A percentile compares a stretch with the other conserved stretches of the same genome.
These are phyloP conservation scores for Proterorhinus semilunaris DNA, from an alignment of 2,113 vertebrate genomes.

Conservation along the genomic window DNA sequence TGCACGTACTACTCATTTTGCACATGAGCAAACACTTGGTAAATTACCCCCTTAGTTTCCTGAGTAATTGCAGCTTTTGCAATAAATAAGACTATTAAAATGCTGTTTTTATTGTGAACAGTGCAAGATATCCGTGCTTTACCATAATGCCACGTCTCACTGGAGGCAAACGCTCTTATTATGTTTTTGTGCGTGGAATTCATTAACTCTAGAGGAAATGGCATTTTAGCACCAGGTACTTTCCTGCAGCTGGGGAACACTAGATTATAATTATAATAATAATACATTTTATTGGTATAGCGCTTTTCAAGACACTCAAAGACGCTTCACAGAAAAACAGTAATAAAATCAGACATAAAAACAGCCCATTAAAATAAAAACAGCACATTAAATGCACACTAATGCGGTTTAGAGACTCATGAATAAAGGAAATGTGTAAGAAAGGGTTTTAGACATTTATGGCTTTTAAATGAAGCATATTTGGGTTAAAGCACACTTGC, in stretches of 20 bases:
- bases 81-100: too few species aligned
- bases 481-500: neutral
- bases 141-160: conserved; percentile 3
- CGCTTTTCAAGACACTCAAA: too few species aligned
- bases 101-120: neutral
- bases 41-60: too few species aligned
- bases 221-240: neutral
- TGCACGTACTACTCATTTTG: too few species aligned
- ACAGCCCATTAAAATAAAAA: too few species aligned
- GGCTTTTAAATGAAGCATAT: neutral
- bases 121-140: neutral
- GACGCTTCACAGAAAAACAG: too few species aligned
- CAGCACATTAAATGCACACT: too few species aligned
- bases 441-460: neutral
- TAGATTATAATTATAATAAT: neutral
- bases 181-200: conserved; percentile 8
- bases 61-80: too few species aligned
- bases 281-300: too few species aligned
- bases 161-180: neutral
- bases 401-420: neutral
- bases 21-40: too few species aligned
- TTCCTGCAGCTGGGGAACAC: neutral
- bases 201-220: neutral
- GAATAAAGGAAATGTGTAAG: neutral
- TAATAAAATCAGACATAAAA: too few species aligned